Evolutionary conservation across 2,797 vertebrate genomes (phyloP).

Genomic region (Tarsius wallacei): DNA sequence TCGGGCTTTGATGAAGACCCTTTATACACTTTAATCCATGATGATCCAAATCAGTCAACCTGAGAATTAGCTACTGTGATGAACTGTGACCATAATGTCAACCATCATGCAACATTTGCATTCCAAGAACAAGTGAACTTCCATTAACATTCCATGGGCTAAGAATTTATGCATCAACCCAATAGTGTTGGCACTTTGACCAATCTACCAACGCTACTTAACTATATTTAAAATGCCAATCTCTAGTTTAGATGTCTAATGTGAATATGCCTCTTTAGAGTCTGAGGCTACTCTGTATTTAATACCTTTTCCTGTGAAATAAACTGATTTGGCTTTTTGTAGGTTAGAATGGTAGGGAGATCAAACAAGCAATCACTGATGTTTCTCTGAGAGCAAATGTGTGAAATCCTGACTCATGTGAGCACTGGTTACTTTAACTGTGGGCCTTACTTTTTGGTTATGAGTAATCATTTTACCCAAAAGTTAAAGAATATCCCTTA

Average conservation of each 20-base stretch:
- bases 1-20: too few species aligned
- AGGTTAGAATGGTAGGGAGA: background rate
- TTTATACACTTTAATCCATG: too few species aligned
- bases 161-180: too few species aligned
- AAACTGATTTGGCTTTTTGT: constrained; percentile 26
- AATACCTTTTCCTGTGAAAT: constrained; percentile 38
- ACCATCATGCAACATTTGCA: too few species aligned
- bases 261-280: background rate
- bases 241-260: background rate
- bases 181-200: background rate
- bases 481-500: constrained; percentile 76
- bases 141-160: too few species aligned
- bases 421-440: constrained; percentile 55
- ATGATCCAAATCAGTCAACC: too few species aligned
- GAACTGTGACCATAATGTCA: too few species aligned
- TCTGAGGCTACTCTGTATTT: background rate
- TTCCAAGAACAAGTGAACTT: too few species aligned
- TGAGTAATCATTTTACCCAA: constrained; percentile 69
- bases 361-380: constrained; percentile 34
- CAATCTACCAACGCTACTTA: background rate
- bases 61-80: too few species aligned
- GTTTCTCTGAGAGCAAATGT: background rate
- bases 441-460: constrained; percentile 51
- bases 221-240: background rate
- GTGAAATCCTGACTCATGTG: constrained; percentile 48